Base-by-base conservation (phyloP, 1,140 invertebrate species). In the Caenorhabditis tropicalis region DNA sequence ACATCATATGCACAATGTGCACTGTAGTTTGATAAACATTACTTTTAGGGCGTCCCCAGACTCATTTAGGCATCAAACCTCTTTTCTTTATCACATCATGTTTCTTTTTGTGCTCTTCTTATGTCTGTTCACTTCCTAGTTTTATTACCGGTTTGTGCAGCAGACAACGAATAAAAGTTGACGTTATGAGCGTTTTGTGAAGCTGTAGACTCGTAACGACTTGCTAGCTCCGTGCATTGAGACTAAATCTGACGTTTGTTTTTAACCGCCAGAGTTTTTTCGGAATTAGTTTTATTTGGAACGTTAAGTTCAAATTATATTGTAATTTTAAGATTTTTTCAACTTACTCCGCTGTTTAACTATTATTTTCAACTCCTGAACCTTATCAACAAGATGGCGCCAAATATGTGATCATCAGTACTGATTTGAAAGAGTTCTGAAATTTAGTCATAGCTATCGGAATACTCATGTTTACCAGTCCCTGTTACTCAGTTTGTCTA, bases 81-180 rank as follows among this genome's bases (percentile, higher is more conserved):
- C 29, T 58, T 65, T 24, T 4, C 58, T 31, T 36, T 65, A 65
- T 65, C 58, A 65, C 31, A 65, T 31, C 33, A 21, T 4, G 29
- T 65, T 19, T 36, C 21, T 36, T 5, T 24, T 58, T 16, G 31
- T 0, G 19, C 27, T n/a, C 31, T 60, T 24, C 31, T 33, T 36
- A 10, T 29, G 33, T 74, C 21, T 74, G 21, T n/a, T 46, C 65
- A 4, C 24, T 46, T 9, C 7, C 6, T 1, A 33, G 19, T 65
- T 65, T 65, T 65, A 65, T 74, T 74, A 74, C 36, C 21, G n/a
- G 43, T 74, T 74, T 74, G 58, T 65, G 65, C 65, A 74, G n/a
- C 3, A 7, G 36, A 39, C 33, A 31, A 74, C 33, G 10, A 74
- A 43, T 70, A 70, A 74, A 74, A 74, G 10, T 39, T 10, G n/a